Conservation (phyloP, 2,797 vertebrate genomes). For the Eulemur rubriventer region DNA sequence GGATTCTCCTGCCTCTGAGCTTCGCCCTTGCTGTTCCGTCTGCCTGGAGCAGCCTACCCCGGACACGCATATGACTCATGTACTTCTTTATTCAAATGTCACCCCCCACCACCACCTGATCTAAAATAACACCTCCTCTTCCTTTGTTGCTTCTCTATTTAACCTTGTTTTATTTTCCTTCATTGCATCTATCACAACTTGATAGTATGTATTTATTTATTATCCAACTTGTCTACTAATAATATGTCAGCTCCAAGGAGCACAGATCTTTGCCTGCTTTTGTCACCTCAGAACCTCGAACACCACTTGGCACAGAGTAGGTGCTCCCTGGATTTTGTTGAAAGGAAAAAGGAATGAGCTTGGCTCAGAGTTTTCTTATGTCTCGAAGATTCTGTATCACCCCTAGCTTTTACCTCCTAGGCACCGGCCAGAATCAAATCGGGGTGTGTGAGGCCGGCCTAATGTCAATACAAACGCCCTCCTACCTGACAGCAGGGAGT, state of each 20-base stretch:
- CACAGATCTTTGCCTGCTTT: not conserved
- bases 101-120: not conserved
- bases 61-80: not conserved
- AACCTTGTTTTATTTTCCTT: not conserved
- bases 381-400: not conserved
- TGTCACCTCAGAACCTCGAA: not conserved
- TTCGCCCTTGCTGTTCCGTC: not conserved
- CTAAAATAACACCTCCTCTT: not conserved
- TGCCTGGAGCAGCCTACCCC: not conserved
- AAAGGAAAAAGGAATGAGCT: not conserved
- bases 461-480: accelerated
- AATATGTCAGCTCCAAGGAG: not conserved
- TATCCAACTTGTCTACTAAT: not conserved
- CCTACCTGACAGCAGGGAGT: not conserved
- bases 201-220: not conserved
- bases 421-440: not conserved
- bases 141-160: not conserved
- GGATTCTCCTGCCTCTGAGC: not conserved
- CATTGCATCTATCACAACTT: not conserved
- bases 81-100: not conserved
- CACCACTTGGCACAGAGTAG: not conserved
- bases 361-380: not conserved
- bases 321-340: not conserved
- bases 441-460: not conserved
- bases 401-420: not conserved